Evolutionary conservation across 2,888 invertebrate species (phyloP).

Genomic region (Cheilosia scutellata): DNA sequence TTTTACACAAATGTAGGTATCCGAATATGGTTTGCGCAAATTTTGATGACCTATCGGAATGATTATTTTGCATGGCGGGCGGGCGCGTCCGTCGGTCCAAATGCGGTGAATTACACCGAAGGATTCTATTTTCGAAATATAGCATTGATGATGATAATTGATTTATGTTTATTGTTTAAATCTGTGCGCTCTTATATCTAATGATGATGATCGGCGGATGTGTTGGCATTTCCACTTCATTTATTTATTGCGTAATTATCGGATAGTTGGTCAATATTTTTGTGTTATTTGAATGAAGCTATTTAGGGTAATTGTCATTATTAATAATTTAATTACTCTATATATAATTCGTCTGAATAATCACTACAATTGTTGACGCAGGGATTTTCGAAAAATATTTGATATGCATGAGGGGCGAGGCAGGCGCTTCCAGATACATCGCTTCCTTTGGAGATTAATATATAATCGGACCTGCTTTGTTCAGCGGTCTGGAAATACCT

Average conservation of each 20-base stretch:
- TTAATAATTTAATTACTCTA: too few relatives aligned
- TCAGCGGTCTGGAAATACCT: too few relatives aligned
- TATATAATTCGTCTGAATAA: too few relatives aligned
- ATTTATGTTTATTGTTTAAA: conserved; percentile 22
- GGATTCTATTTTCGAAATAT: neutral
- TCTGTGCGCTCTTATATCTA: neutral
- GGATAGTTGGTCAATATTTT: neutral
- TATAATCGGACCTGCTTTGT: too few relatives aligned
- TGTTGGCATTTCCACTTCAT: conserved; percentile 26
- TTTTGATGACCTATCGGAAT: conserved; percentile 42
- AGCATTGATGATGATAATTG: conserved; percentile 7
- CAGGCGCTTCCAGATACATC: too few relatives aligned
- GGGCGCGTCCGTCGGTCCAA: neutral
- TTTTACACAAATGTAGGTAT: conserved; percentile 5
- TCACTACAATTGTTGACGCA: too few relatives aligned
- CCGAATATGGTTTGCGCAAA: conserved; percentile 21
- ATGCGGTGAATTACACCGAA: conserved; percentile 7
- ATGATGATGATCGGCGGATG: conserved; percentile 9
- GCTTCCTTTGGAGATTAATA: too few relatives aligned
- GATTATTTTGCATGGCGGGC: conserved; percentile 38
- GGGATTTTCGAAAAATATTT: too few relatives aligned
- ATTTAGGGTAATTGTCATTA: neutral
- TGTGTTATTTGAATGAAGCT: neutral
- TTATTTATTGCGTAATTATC: conserved; percentile 2
- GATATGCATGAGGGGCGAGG: too few relatives aligned